These are phyloP conservation scores for Melinopterus prodromus DNA, from an alignment of 2,888 invertebrate species.

Conservation along the genomic window DNA sequence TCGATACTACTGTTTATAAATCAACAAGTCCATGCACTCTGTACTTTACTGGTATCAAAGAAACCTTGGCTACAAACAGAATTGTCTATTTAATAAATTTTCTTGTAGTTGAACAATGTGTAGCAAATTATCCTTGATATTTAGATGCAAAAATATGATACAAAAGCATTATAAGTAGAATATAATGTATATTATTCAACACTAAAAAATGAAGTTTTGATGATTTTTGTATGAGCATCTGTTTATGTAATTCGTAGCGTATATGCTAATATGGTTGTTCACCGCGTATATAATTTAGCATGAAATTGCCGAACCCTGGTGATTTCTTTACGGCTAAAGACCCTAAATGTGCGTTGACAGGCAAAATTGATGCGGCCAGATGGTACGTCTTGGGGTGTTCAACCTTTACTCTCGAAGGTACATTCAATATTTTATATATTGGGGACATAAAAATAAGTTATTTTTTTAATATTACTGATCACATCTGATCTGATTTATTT, in stretches of 20 bases:
- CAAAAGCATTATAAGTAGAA: no score
- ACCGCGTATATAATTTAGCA: neutral
- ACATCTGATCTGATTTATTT: neutral
- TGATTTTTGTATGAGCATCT: no score
- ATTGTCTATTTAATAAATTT: neutral
- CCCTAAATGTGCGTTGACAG: neutral
- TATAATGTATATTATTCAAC: no score
- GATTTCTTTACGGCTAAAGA: neutral
- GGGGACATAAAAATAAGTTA: no score
- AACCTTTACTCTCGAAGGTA: neutral
- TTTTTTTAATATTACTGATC: neutral
- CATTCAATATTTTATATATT: no score
- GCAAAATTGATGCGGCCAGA: neutral
- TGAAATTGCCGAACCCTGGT: neutral
- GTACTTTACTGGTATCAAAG: neutral
- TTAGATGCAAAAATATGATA: no score
- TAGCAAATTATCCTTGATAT: no score
- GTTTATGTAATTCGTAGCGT: neutral
- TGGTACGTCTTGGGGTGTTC: neutral
- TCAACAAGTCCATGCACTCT: neutral
- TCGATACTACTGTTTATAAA: neutral
- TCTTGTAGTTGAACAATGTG: neutral
- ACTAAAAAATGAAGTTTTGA: no score
- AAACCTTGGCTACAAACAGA: neutral
- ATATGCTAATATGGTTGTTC: neutral